Base-by-base conservation (phyloP, 2,797 vertebrate species). In the Semotilus atromaculatus region DNA sequence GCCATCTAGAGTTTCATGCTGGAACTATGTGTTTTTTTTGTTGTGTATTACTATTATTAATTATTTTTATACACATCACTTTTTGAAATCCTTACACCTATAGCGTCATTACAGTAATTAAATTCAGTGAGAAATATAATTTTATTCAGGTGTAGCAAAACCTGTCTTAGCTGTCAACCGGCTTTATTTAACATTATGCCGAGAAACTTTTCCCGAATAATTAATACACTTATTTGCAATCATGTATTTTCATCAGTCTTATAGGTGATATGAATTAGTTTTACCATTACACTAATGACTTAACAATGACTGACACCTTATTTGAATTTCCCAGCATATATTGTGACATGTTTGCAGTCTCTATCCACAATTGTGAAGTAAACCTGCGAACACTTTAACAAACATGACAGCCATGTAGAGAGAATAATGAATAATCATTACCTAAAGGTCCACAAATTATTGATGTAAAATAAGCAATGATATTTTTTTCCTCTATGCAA, bases 391-490 rank as follows among this genome's bases (percentile, higher is more conserved):
- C 93, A 93, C 92, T 93, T 94, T 91, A 93, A 93, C 94, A 94
- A 90, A 95, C 93, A 94, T 87, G 90, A 90, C 88, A 92, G 88
- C 90, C 92, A 89, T 90, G 81, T 88, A 89, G 88, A 92, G 90
- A 94, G 87, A 81, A 73, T 93, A 94, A 95, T 92, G 93, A 96
- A 94, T 91, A 94, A 95, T 94, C 95, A 95, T 87, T 91, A 94
- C 92, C 89, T 93, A 94, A 95, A 91, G 85, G 93, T 95, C 94
- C 93, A 94, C 95, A 95, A 96, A 93, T 94, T 94, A 93, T 94
- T 95, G 95, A 94, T 94, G 92, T 95, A 96, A 97, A 96, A 96
- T 92, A 96, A 96, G 94, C 94, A 95, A 95, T 96, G 94, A 95
- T 96, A 95, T 95, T 90, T 90, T 96, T 96, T 95, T 95, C 95